Evolutionary conservation across 2,888 invertebrate species (phyloP), one percentile per base, ranked within the genome.

Genomic region (Clusia tigrina): DNA sequence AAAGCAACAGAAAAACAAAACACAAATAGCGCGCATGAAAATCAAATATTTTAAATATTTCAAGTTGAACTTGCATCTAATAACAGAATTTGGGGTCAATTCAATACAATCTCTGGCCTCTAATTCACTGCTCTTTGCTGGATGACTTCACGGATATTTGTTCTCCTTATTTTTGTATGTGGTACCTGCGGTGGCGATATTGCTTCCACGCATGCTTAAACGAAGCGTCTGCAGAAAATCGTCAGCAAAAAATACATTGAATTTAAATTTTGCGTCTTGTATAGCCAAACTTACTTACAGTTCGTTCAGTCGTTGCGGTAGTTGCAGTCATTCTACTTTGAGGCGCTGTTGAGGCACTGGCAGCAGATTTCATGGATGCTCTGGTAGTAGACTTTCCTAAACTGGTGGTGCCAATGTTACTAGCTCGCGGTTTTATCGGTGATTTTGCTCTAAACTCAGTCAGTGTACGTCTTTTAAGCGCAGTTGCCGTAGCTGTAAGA

Each of bases 401-500:
- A n/a, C n/a, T n/a, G n/a, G n/a, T n/a, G n/a, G n/a, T n/a, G 32
- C 55, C 61, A 51, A 38, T 10, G 23, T 20, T 58, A 53, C 66
- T 70, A 2, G 58, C n/a, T 5, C 69, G 64, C 42, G 66, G n/a
- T 58, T 68, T 69, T 3, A 66, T 51, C 26, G 71, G 70, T 0
- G 71, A 71, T 22, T 70, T 70, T 1, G 58, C 42, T 59, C 68
- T 69, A n/a, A 68, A 51, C 26, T 69, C 71, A 2, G 58, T 24
- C 17, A 70, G 56, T 1, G 70, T 66, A 17, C 71, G 71, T 42
- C 69, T 60, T 58, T 65, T 68, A 15, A 69, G 23, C 1, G 42
- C 54, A 2, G 51, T 3, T 1, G 54, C 10, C 10, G 60, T 15
- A 5, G 48, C 18, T 15, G 69, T 55, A 18, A 67, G 54, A 24